Evolutionary conservation across 2,797 vertebrate genomes (phyloP).

Genomic region (Pantherophis alleghaniensis): DNA sequence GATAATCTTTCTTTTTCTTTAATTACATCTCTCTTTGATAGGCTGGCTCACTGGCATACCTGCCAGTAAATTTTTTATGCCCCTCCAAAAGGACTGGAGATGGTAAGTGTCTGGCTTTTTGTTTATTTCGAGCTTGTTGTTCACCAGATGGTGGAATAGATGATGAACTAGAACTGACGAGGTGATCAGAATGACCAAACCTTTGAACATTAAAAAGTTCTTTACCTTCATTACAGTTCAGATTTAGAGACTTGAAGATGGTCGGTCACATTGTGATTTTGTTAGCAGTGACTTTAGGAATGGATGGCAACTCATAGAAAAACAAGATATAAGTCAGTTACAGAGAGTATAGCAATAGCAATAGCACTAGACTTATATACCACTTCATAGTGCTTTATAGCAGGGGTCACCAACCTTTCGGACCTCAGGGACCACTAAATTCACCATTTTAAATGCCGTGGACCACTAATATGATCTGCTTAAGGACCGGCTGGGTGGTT

Average conservation of each 20-base stretch:
- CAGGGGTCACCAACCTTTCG: too few species aligned
- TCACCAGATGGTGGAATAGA: neutral
- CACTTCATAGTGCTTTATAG: neutral
- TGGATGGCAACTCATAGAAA: neutral
- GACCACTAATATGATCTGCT: too few species aligned
- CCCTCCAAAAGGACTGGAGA: constrained; percentile 16
- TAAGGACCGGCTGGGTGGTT: too few species aligned
- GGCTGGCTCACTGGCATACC: constrained; percentile 10
- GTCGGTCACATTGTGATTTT: neutral
- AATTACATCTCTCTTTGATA: constrained; percentile 26
- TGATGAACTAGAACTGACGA: neutral
- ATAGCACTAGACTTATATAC: neutral
- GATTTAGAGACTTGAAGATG: neutral
- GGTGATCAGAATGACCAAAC: constrained; percentile 37
- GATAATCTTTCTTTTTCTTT: constrained; percentile 21
- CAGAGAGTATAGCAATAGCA: neutral
- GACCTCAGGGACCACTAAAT: too few species aligned
- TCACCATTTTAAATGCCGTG: too few species aligned
- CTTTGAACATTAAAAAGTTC: constrained; percentile 44
- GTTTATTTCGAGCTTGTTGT: constrained; percentile 41
- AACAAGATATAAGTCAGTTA: neutral
- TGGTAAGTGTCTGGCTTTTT: constrained; percentile 40
- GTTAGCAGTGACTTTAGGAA: neutral
- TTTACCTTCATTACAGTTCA: constrained; percentile 23
- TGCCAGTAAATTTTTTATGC: constrained; percentile 17